Conservation (phyloP, 2,888 invertebrate genomes). For the Leptinotarsa tumamoca region DNA sequence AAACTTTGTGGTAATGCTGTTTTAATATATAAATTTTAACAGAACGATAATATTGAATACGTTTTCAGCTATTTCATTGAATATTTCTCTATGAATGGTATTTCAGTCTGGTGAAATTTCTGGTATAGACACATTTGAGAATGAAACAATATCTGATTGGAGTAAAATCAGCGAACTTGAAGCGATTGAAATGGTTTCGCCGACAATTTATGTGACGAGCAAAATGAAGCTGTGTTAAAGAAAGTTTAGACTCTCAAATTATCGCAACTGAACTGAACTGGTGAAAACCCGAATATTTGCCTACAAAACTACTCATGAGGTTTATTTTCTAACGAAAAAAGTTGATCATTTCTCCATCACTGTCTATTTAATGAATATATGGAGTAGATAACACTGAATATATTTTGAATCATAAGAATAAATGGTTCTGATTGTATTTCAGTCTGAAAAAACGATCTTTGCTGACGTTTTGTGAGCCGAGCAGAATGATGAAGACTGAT, state of each 20-base stretch:
- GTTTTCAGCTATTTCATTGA: too few species aligned
- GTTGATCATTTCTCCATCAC: too few species aligned
- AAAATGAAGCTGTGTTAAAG: too few species aligned
- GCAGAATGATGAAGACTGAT: too few species aligned
- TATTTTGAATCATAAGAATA: too few species aligned
- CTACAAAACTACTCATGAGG: too few species aligned
- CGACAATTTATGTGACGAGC: not conserved
- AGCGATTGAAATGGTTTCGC: conserved; percentile 9
- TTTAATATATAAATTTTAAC: conserved; percentile 48
- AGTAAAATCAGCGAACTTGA: conserved; percentile 20
- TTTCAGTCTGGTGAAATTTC: not conserved
- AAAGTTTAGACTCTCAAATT: too few species aligned
- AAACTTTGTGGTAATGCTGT: conserved; percentile 55
- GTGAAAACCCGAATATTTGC: too few species aligned
- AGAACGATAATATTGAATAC: conserved; percentile 23
- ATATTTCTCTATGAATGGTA: not conserved
- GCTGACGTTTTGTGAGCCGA: not conserved
- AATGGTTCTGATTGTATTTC: not conserved
- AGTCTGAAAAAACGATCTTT: too few species aligned
- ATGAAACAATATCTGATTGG: conserved; percentile 13
- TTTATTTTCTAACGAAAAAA: too few species aligned
- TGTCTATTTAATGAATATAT: too few species aligned
- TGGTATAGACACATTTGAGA: not conserved
- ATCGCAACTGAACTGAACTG: too few species aligned
- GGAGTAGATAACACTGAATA: conserved; percentile 1